phyloP scores from a whole-genome alignment of 2,797 vertebrate genomes.

The Enteromius trimaculatus region DNA sequence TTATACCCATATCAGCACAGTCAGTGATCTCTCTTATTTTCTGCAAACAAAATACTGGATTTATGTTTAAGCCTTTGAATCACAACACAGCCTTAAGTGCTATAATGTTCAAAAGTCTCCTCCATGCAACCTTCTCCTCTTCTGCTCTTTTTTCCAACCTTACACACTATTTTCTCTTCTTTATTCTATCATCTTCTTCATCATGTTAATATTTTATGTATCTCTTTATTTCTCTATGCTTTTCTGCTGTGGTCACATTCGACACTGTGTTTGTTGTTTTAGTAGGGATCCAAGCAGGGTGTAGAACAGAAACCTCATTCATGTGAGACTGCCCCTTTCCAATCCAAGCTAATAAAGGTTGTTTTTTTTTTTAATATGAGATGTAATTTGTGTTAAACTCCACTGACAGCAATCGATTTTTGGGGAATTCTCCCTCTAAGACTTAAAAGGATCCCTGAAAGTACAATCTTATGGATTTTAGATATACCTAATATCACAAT shows the following conservation, averaged over 20 bases:
- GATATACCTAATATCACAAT: neutral
- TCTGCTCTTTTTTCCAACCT: neutral
- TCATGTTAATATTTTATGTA: slow-evolving; percentile 5
- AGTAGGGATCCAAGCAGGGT: neutral
- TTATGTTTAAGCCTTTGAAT: neutral
- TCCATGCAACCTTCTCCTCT: neutral
- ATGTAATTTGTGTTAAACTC: slow-evolving; percentile 1
- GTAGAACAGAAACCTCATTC: neutral
- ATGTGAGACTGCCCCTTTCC: neutral
- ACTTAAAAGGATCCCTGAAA: neutral
- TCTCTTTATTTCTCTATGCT: neutral
- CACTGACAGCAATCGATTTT: neutral
- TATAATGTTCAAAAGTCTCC: neutral
- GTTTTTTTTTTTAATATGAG: neutral
- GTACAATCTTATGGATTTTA: neutral
- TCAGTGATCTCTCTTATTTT: neutral
- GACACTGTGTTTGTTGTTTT: neutral
- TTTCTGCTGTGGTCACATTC: neutral
- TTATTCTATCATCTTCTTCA: neutral
- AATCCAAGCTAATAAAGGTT: neutral
- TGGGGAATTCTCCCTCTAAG: neutral
- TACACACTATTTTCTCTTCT: neutral
- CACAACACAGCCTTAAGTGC: neutral
- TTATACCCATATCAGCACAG: neutral
- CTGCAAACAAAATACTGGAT: neutral